Conservation (phyloP, 2,888 invertebrate species). For the Listrodromus nycthemerus region DNA sequence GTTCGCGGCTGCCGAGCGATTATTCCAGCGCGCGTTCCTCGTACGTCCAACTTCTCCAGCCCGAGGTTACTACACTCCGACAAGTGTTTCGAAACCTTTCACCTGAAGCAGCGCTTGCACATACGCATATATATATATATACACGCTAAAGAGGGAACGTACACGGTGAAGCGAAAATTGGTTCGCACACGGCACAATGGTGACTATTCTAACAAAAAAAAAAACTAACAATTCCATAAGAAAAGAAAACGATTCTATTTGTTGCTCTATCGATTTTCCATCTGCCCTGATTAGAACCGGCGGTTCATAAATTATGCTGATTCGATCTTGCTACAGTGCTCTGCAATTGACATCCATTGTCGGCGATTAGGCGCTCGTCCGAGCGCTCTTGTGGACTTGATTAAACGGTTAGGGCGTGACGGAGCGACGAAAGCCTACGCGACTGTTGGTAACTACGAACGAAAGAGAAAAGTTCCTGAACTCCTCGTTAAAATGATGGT, state of each 20-base stretch:
- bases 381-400: constrained; percentile 48
- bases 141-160: neutral
- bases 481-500: neutral
- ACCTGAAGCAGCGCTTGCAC: constrained; percentile 57
- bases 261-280: constrained; percentile 37
- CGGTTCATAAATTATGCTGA: constrained; percentile 36
- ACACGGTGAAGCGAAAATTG: neutral
- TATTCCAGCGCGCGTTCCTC: constrained; percentile 8
- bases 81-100: constrained; percentile 67
- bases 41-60: constrained; percentile 10
- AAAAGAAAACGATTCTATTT: neutral
- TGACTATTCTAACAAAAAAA: neutral
- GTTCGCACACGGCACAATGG: neutral
- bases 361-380: constrained; percentile 35
- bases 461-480: neutral
- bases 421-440: constrained; percentile 1
- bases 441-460: constrained; percentile 10
- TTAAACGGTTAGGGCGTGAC: constrained; percentile 40
- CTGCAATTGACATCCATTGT: constrained; percentile 64
- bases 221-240: neutral
- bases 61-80: constrained; percentile 59
- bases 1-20: constrained; percentile 31
- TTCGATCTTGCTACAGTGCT: constrained; percentile 22
- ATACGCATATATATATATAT: too few relatives aligned
- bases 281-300: constrained; percentile 32